Conservation (phyloP, 2,113 vertebrate genomes). For the Oostethus manadensis region DNA sequence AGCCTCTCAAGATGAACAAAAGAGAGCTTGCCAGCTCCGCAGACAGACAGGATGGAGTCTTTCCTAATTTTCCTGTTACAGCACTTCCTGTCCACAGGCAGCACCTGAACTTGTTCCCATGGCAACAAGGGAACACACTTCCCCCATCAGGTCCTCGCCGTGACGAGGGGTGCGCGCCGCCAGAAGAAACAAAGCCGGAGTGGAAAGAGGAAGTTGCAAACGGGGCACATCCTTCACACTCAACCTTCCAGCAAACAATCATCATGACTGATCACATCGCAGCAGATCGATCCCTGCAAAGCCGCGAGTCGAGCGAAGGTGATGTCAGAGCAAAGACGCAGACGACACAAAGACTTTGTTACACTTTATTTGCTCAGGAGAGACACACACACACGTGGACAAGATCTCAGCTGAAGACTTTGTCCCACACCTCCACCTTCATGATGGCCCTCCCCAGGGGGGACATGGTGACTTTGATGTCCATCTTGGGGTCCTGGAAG, state of each 20-base stretch:
- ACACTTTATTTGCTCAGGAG: neutral
- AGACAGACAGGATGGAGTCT: neutral
- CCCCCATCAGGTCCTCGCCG: no score
- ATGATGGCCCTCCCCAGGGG: constrained; percentile 56
- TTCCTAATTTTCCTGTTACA: neutral
- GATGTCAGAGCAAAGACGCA: no score
- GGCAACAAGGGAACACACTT: neutral
- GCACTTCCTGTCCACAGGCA: neutral
- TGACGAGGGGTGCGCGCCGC: no score
- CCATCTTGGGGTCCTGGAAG: constrained; percentile 22
- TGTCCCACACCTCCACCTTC: constrained; percentile 70
- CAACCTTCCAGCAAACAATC: no score
- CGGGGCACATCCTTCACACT: no score
- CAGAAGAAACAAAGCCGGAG: no score
- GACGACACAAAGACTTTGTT: neutral
- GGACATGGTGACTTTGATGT: constrained; percentile 61
- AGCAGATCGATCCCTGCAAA: neutral
- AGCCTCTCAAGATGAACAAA: no score
- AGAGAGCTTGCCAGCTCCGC: no score
- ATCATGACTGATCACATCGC: no score
- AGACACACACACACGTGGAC: neutral
- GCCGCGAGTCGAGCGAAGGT: neutral
- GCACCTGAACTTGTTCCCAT: neutral
- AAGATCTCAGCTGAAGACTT: constrained; percentile 28
- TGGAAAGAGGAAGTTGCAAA: no score